These are phyloP conservation scores for Leptinotarsa texana DNA, from an alignment of 1,140 invertebrate genomes.

Conservation along the genomic window DNA sequence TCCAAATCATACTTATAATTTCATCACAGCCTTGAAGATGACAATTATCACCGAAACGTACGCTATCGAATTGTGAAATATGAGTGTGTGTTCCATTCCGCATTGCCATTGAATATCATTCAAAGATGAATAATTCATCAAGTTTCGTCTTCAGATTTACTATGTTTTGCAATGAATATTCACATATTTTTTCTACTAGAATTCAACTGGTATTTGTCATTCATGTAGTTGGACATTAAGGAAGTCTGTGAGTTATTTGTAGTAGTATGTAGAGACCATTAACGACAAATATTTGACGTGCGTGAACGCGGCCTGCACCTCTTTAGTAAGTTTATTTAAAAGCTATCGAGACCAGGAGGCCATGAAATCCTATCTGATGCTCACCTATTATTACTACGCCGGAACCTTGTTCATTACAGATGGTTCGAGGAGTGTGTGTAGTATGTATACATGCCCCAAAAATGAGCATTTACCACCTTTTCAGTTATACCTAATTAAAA, in stretches of 20 bases:
- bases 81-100: no score
- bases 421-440: conserved; percentile 18
- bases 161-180: no score
- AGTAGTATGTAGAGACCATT: conserved; percentile 47
- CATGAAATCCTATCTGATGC: conserved; percentile 30
- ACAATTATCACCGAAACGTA: no score
- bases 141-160: no score
- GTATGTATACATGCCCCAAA: background rate
- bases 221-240: conserved; percentile 44
- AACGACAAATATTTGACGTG: conserved; percentile 46
- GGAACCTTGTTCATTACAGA: conserved; percentile 24
- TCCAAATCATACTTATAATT: no score
- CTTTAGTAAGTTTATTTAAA: conserved; percentile 18
- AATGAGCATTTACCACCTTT: conserved; percentile 37
- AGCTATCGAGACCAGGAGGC: conserved; percentile 5
- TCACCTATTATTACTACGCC: conserved; percentile 26
- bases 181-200: no score
- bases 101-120: no score
- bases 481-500: conserved; percentile 36
- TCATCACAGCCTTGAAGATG: no score
- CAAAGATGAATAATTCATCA: no score
- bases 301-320: conserved; percentile 18
- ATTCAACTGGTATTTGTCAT: conserved; percentile 41
- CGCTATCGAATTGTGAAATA: no score
- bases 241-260: conserved; percentile 43